Percentiles rank a stretch among this genome's conserved stretches.
phyloP scores from a whole-genome alignment of 2,797 vertebrate species.

The Lithobates sylvaticus region DNA sequence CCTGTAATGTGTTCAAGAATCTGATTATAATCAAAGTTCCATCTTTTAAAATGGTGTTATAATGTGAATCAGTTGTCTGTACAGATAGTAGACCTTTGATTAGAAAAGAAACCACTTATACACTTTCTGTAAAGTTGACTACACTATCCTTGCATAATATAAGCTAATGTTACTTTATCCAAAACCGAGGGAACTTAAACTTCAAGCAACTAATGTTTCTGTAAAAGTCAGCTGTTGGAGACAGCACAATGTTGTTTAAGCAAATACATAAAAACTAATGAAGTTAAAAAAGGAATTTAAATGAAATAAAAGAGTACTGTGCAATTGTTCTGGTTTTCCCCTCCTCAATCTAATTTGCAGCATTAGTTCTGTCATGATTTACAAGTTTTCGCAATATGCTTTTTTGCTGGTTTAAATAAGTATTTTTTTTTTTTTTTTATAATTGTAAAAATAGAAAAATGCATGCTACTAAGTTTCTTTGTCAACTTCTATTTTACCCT shows the following conservation, averaged over 20 bases:
- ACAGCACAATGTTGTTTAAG: neutral
- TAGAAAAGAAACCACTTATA: conserved; percentile 51
- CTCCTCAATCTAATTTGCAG: too few species aligned
- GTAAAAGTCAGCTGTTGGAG: conserved; percentile 3
- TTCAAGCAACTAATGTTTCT: conserved; percentile 21
- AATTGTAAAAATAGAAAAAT: too few species aligned
- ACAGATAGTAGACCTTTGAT: conserved; percentile 48
- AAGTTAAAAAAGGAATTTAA: too few species aligned
- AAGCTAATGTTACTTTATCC: conserved; percentile 28
- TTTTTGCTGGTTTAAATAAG: too few species aligned
- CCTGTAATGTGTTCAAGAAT: conserved; percentile 36
- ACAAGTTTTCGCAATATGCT: too few species aligned
- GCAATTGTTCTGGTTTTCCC: too few species aligned
- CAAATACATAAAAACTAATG: too few species aligned
- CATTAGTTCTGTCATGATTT: too few species aligned
- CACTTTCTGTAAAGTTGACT: conserved; percentile 33
- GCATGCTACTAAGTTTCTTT: too few species aligned
- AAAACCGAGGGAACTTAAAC: conserved; percentile 2
- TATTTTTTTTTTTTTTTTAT: too few species aligned
- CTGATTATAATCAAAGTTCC: conserved; percentile 48
- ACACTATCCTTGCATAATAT: conserved; percentile 42
- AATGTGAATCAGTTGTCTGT: conserved; percentile 42
- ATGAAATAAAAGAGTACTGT: too few species aligned
- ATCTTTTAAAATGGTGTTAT: conserved; percentile 35
- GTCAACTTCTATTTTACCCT: too few species aligned